Evolutionary conservation across 2,113 vertebrate species (phyloP).

Genomic region (Lanius collurio): DNA sequence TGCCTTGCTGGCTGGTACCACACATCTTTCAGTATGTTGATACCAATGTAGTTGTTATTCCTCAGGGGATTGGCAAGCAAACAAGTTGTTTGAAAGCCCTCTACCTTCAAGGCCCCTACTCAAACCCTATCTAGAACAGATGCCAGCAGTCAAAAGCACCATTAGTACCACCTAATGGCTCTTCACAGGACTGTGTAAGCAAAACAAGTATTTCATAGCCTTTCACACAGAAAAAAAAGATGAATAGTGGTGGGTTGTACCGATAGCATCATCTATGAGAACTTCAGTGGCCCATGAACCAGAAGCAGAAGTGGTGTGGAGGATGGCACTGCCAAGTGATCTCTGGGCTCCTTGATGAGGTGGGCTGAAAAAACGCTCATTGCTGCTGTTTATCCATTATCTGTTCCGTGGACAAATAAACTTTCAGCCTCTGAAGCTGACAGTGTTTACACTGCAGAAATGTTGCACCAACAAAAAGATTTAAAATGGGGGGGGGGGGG

Average conservation of each 20-base stretch:
- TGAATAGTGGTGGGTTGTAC: background rate
- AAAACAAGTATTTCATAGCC: background rate
- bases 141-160: background rate
- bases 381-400: background rate
- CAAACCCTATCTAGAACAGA: background rate
- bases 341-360: background rate
- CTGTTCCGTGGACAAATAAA: background rate
- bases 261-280: background rate
- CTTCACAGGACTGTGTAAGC: background rate
- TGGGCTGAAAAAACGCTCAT: background rate
- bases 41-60: background rate
- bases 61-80: conserved; percentile 5
- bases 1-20: conserved; percentile 2
- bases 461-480: background rate
- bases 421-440: background rate
- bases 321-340: background rate
- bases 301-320: background rate
- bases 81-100: background rate
- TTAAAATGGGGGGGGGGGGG: accelerated
- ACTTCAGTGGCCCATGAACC: background rate
- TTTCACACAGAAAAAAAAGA: background rate
- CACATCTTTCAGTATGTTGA: background rate
- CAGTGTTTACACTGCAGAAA: background rate
- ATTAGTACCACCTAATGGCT: conserved; percentile 16
- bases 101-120: background rate